Evolutionary conservation across 1,140 invertebrate species (phyloP), one percentile per base, ranked within the genome.

Genomic region (Drosophila eugracilis): DNA sequence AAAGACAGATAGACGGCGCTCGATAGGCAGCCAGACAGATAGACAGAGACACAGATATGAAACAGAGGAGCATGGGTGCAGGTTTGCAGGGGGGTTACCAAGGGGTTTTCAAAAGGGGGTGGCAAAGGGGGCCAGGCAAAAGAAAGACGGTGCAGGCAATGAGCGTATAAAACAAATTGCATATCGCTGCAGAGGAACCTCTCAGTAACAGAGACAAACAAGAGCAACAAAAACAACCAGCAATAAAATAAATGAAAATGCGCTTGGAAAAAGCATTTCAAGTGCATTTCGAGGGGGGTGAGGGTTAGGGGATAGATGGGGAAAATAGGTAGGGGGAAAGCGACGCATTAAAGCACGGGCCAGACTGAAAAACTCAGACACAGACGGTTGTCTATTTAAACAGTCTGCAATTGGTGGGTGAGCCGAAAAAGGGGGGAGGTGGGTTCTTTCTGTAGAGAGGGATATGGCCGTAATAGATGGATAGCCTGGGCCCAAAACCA

Each of bases 111-210:
- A 14, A 22, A 24, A 32, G 17, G 1, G 9, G 47, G 7, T 5
- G 1, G 4, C 9, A 17, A 39, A 5, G 37, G 6, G 44, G 32
- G n/a, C 3, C 0, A 26, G n/a, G 28, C 36, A 34, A 19, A 12
- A n/a, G 24, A 28, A 42, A 26, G 57, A 39, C 37, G 34, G 52
- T 52, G 52, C 63, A 66, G 71, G 77, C 78, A 80, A 80, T 80
- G 77, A 80, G 78, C 78, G 72, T 80, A 80, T 80, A 80, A 80
- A 80, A 76, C 77, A 80, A 80, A 80, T 80, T 80, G 77, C 77
- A 79, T 79, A 79, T 79, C 77, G 65, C 54, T 75, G 76, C 77
- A 50, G 57, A 62, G 69, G 37, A 15, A 15, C 44, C 45, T 15
- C 49, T 54, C 32, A 66, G 24, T 39, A 47, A 42, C 52, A 57